Percentiles rank a stretch among this genome's conserved stretches.
These are phyloP conservation scores for Nephrocerus scutellatus DNA, from an alignment of 2,888 invertebrate genomes.

Conservation along the genomic window DNA sequence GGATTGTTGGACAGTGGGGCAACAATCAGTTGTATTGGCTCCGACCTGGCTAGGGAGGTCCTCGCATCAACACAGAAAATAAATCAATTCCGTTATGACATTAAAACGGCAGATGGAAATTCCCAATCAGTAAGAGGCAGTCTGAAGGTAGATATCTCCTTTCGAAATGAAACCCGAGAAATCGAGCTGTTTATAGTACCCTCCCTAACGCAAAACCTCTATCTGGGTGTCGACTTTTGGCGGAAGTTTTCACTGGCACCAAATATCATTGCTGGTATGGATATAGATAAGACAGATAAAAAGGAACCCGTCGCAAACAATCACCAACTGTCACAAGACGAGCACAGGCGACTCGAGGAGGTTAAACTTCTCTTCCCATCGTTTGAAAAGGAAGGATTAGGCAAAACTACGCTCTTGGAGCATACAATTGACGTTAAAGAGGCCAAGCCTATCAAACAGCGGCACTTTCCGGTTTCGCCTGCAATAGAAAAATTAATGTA, in stretches of 20 bases:
- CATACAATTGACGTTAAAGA: slow-evolving; percentile 19
- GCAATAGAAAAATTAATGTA: slow-evolving; percentile 18
- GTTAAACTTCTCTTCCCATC: slow-evolving; percentile 13
- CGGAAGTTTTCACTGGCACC: slow-evolving; percentile 3
- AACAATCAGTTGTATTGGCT: slow-evolving; percentile 13
- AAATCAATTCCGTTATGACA: slow-evolving; percentile 2
- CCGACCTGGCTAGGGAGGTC: slow-evolving; percentile 2
- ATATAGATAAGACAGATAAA: background rate
- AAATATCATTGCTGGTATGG: slow-evolving; percentile 1
- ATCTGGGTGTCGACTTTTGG: slow-evolving; percentile 18
- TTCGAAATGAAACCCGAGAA: background rate
- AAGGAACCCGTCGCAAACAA: background rate
- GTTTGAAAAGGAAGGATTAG: slow-evolving; percentile 14
- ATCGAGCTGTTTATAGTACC: slow-evolving; percentile 12
- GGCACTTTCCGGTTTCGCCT: slow-evolving; percentile 21
- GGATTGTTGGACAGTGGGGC: slow-evolving; percentile 16
- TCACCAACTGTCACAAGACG: background rate
- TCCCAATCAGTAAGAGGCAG: slow-evolving; percentile 9
- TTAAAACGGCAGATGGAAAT: slow-evolving; percentile 14
- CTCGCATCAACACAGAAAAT: background rate
- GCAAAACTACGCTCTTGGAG: slow-evolving; percentile 16
- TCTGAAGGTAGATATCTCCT: slow-evolving; percentile 6
- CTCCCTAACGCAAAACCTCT: slow-evolving; percentile 12
- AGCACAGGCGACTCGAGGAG: slow-evolving; percentile 1
- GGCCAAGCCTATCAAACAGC: slow-evolving; percentile 19